Percentiles rank a stretch among this genome's conserved stretches.
Conservation (phyloP, 92 coral and sea anemone species). For the Umimayanthus chanpuru region DNA sequence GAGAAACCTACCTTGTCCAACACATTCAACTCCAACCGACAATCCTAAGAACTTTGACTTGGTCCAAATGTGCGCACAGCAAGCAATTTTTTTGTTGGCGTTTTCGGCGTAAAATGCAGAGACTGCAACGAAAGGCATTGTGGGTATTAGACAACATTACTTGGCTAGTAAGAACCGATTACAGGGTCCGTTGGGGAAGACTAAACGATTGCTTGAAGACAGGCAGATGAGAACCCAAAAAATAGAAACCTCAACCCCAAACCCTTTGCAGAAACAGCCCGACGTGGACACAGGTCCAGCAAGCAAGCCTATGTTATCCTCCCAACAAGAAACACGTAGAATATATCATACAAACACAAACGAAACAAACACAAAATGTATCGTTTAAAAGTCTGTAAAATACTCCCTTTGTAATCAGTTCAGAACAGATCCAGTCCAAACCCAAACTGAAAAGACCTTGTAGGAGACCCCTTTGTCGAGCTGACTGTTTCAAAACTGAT, state of each 20-base stretch:
- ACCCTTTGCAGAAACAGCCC: no score
- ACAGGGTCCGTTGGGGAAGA: no score
- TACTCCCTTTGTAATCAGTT: not conserved
- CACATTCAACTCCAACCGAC: slow-evolving; percentile 95
- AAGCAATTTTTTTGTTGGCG: slow-evolving; percentile 74
- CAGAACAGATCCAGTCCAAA: not conserved
- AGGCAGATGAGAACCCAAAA: no score
- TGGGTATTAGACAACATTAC: not conserved
- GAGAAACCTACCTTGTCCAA: slow-evolving; percentile 80
- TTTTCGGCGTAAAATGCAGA: slow-evolving; percentile 95
- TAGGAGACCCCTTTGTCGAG: not conserved
- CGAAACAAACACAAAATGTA: no score
- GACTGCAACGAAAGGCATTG: slow-evolving; percentile 47
- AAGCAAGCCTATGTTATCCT: no score
- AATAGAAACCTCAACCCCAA: no score
- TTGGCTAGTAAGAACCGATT: no score
- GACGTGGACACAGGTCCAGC: no score
- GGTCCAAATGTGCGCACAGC: slow-evolving; percentile 97
- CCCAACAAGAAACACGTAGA: no score
- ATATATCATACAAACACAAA: no score
- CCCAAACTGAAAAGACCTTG: not conserved
- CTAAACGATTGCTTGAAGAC: no score
- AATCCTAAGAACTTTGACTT: slow-evolving; percentile 97
- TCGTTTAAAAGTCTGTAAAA: not conserved
- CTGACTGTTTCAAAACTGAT: no score